Conservation (phyloP, 2,797 vertebrate species). For the Acipenser oxyrinchus region DNA sequence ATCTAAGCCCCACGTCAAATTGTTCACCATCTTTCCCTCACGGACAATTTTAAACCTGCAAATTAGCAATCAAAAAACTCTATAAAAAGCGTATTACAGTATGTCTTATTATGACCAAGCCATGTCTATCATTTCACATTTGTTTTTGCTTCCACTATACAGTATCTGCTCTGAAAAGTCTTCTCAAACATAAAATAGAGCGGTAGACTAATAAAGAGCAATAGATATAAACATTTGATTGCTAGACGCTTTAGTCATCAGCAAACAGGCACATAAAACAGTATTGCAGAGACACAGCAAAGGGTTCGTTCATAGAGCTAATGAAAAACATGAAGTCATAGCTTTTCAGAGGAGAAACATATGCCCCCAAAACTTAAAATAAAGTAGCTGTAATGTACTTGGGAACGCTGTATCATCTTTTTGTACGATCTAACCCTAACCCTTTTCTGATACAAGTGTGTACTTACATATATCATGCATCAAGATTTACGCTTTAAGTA, state of each 20-base stretch:
- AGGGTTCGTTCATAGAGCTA: conserved; percentile 12
- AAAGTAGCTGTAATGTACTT: neutral
- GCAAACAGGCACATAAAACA: conserved; percentile 10
- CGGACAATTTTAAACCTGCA: no score
- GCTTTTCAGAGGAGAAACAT: conserved; percentile 4
- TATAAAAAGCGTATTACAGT: no score
- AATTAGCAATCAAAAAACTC: no score
- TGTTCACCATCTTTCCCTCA: no score
- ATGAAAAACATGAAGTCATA: conserved; percentile 19
- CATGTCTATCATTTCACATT: neutral
- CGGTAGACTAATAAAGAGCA: neutral
- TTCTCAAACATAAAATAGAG: neutral
- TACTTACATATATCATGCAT: no score
- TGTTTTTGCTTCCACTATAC: neutral
- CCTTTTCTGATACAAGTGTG: no score
- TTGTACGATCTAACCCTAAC: no score
- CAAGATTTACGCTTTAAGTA: no score
- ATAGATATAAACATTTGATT: neutral
- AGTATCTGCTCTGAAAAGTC: neutral
- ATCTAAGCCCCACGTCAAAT: no score
- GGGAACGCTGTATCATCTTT: no score
- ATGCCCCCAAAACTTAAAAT: conserved; percentile 3
- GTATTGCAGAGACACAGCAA: conserved; percentile 2
- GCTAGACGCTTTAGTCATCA: neutral
- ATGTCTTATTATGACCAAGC: no score